Evolutionary conservation across 2,888 invertebrate species (phyloP).

Genomic region (Tetrapedia diversipes): DNA sequence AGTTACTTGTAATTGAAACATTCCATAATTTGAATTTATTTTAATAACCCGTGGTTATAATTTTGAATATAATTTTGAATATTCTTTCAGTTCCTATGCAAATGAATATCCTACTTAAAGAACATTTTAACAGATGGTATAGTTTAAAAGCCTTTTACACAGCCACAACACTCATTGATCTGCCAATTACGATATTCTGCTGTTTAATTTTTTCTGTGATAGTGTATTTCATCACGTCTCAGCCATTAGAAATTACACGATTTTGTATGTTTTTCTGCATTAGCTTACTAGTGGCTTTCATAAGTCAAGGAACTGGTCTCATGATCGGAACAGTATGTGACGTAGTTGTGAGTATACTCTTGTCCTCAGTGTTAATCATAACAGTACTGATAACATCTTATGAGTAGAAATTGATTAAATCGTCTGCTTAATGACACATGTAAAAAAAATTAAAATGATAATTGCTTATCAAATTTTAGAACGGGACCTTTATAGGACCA

Average conservation of each 20-base stretch:
- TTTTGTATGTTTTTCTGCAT: constrained; percentile 94
- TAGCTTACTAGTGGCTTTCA: constrained; percentile 92
- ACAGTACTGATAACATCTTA: neutral
- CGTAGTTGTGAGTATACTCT: constrained; percentile 88
- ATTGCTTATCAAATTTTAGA: constrained; percentile 85
- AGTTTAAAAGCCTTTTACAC: constrained; percentile 92
- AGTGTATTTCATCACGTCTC: constrained; percentile 94
- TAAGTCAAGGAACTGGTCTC: constrained; percentile 96
- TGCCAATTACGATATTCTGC: constrained; percentile 90
- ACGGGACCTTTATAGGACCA: constrained; percentile 97
- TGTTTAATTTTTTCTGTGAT: constrained; percentile 89
- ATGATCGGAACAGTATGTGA: constrained; percentile 95
- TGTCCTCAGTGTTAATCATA: neutral
- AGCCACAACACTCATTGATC: constrained; percentile 89
- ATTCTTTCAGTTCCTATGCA: constrained; percentile 88
- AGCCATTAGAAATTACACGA: constrained; percentile 91
- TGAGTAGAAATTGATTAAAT: neutral
- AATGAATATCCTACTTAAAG: constrained; percentile 91
- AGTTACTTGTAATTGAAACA: constrained; percentile 89
- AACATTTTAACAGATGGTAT: constrained; percentile 95
- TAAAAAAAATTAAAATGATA: neutral
- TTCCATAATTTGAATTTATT: neutral
- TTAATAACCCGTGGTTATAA: neutral
- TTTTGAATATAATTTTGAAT: neutral
- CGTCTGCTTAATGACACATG: neutral